Base-by-base conservation (phyloP, 1,140 invertebrate species). In the Caenorhabditis tropicalis region DNA sequence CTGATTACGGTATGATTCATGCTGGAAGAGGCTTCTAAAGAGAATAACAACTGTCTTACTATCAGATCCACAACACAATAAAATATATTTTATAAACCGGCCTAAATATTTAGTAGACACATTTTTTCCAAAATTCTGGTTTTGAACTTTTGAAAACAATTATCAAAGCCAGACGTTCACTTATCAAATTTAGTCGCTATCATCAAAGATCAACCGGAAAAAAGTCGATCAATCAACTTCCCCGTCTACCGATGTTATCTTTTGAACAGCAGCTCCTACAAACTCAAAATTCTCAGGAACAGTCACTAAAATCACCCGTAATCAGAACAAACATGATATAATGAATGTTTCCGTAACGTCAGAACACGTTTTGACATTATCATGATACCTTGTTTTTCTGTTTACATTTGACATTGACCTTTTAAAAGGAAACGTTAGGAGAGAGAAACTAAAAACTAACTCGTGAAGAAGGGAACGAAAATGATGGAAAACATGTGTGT, bases 371-470 rank as follows among this genome's bases (percentile, higher is more conserved):
- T 36, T 19, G 3, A 33, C 10, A 36, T 24, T 65, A 74, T 43
- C 36, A 29, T 43, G 65, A 43, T 43, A 74, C 36, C 19, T 43
- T 74, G 33, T 39, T 74, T 74, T 39, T 74, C n/a, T 39, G 9
- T 43, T 24, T 74, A 3, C n/a, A 43, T 15, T 74, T 74, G 21
- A 24, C 65, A 74, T 74, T 39, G 36, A 39, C 65, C 33, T 74
- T 74, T 74, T 39, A 46, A 24, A 0, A 43, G 36, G n/a, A 43
- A 65, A 65, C 10, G 19, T 33, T 33, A 46, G 49, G n/a, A 21
- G 10, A 46, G 36, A 74, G 65, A 74, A 74, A 74, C 65, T 43
- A 74, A 65, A 36, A 65, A 74, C 33, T 24, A 74, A 65, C 10
- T 65, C 31, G 31, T 65, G 10, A 16, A 74, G 15, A 46, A 24